Evolutionary conservation across 2,888 invertebrate genomes (phyloP).

Genomic region (Leptopilina drosophilae): DNA sequence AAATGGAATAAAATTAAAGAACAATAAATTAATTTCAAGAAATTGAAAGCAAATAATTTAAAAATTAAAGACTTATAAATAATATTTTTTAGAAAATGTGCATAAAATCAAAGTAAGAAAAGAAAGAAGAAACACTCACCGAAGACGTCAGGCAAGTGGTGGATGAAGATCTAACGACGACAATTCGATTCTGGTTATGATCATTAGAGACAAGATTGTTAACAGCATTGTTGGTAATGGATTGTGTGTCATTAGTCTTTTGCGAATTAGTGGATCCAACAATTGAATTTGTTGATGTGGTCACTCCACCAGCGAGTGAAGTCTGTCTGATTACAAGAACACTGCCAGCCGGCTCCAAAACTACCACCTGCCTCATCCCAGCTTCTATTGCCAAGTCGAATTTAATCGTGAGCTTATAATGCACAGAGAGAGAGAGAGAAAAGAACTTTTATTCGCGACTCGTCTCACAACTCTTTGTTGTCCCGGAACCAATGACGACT

Average conservation of each 20-base stretch:
- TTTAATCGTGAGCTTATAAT: slow-evolving; percentile 18
- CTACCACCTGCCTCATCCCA: slow-evolving; percentile 73
- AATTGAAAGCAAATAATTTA: no score
- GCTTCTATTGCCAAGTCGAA: slow-evolving; percentile 45
- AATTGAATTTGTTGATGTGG: slow-evolving; percentile 62
- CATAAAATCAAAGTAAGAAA: not conserved
- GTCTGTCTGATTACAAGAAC: slow-evolving; percentile 75
- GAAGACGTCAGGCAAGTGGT: slow-evolving; percentile 69
- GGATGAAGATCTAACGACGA: slow-evolving; percentile 73
- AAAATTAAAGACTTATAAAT: no score
- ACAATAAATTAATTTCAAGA: no score
- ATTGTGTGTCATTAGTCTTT: slow-evolving; percentile 66
- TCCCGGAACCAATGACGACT: slow-evolving; percentile 24
- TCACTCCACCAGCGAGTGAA: slow-evolving; percentile 65
- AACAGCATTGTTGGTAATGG: slow-evolving; percentile 64
- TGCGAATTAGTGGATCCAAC: slow-evolving; percentile 56
- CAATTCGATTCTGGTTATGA: slow-evolving; percentile 75
- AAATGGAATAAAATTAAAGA: no score
- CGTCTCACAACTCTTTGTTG: slow-evolving; percentile 20
- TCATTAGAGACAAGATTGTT: slow-evolving; percentile 70
- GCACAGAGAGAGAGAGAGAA: not conserved
- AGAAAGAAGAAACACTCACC: slow-evolving; percentile 57
- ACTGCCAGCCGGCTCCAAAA: slow-evolving; percentile 75
- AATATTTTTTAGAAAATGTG: not conserved
- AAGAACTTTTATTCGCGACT: not conserved